Conservation (phyloP, 2,113 vertebrate species). For the Sinocyclocheilus anshuiensis region DNA sequence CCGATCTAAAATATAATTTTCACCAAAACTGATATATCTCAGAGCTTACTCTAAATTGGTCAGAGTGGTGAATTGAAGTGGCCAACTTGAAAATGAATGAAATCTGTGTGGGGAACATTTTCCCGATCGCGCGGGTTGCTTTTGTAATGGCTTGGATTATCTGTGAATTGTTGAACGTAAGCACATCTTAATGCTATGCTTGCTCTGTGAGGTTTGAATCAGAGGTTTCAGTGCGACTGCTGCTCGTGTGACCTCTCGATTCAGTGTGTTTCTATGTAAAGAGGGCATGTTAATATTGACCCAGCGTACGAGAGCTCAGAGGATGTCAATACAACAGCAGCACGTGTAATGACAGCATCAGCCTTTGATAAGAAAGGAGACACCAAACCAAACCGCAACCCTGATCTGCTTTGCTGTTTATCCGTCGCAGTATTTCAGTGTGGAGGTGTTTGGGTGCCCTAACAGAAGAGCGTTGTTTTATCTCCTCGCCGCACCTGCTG, state of each 20-base stretch:
- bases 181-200: too few relatives aligned
- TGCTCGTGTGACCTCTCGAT: neutral
- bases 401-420: neutral
- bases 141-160: too few relatives aligned
- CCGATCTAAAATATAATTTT: too few relatives aligned
- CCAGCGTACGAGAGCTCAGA: neutral
- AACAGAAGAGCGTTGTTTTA: conserved; percentile 78
- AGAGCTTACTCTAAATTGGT: neutral
- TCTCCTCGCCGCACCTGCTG: conserved; percentile 93
- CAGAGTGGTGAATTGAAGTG: too few relatives aligned
- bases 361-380: conserved; percentile 66
- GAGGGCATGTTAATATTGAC: neutral
- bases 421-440: neutral
- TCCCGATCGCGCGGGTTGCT: too few relatives aligned
- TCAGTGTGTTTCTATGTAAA: neutral
- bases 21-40: neutral
- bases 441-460: conserved; percentile 11
- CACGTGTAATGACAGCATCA: conserved; percentile 59
- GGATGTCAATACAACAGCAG: conserved; percentile 38
- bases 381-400: conserved; percentile 66
- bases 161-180: neutral
- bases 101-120: too few relatives aligned
- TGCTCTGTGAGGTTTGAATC: neutral
- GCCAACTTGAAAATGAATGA: too few relatives aligned
- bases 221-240: too few relatives aligned